Evolutionary conservation across 2,797 vertebrate genomes (phyloP).

Genomic region (Enteromius fasciolatus): DNA sequence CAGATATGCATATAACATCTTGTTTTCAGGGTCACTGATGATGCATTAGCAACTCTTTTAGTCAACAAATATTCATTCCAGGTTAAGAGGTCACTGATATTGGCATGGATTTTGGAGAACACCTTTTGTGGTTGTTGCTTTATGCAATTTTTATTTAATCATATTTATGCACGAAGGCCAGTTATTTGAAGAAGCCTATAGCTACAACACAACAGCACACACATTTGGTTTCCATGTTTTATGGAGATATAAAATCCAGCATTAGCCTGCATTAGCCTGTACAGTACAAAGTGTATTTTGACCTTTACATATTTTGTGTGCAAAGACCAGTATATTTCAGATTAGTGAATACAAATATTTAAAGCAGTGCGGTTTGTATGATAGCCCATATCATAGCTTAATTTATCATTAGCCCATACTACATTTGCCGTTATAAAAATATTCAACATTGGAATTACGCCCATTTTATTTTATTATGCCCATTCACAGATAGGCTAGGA

Average conservation of each 20-base stretch:
- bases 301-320: too few relatives aligned
- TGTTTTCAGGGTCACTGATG: slow-evolving; percentile 69
- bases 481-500: neutral
- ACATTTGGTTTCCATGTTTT: neutral
- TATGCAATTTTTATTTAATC: neutral
- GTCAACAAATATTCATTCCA: slow-evolving; percentile 44
- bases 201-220: neutral
- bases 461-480: too few relatives aligned
- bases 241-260: neutral
- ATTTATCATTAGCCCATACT: too few relatives aligned
- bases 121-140: neutral
- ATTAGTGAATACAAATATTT: too few relatives aligned
- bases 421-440: too few relatives aligned
- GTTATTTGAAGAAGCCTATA: neutral
- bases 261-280: too few relatives aligned
- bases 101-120: neutral
- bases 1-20: slow-evolving; percentile 28
- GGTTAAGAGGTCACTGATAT: slow-evolving; percentile 59
- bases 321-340: too few relatives aligned
- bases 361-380: too few relatives aligned
- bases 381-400: too few relatives aligned
- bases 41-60: slow-evolving; percentile 64
- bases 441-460: too few relatives aligned
- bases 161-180: neutral
- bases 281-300: too few relatives aligned